Percentiles rank a stretch among this genome's conserved stretches.
Conservation (phyloP, 2,797 vertebrate species). For the Pagetopsis macropterus region DNA sequence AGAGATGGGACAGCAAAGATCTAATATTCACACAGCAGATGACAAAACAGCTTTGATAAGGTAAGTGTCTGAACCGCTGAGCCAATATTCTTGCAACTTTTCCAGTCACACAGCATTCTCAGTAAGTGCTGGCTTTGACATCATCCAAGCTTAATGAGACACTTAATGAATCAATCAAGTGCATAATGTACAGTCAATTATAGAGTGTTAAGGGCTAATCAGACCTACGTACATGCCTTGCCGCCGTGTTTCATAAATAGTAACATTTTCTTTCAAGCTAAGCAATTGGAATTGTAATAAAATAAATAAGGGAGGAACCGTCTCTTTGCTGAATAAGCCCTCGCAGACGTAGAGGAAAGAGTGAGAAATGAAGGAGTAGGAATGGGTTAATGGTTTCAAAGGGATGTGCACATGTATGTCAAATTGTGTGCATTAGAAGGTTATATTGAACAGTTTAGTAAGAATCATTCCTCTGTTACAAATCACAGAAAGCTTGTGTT, state of each 20-base stretch:
- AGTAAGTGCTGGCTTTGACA: neutral
- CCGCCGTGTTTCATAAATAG: neutral
- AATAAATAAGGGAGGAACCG: neutral
- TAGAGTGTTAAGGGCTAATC: neutral
- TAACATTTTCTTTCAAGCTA: constrained; percentile 2
- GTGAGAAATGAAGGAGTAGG: neutral
- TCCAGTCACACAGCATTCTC: neutral
- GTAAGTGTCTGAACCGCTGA: neutral
- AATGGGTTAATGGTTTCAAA: neutral
- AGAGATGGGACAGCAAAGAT: constrained; percentile 57
- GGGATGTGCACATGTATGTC: neutral
- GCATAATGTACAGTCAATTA: constrained; percentile 6
- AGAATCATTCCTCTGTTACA: neutral
- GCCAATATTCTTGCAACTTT: neutral
- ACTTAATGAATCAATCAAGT: constrained; percentile 27
- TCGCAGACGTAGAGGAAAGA: neutral
- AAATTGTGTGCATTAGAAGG: neutral
- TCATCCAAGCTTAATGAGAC: constrained; percentile 8
- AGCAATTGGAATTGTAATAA: neutral
- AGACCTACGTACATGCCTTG: neutral
- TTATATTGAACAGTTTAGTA: neutral
- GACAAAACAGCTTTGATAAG: neutral
- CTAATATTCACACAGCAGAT: neutral
- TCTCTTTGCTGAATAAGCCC: neutral
- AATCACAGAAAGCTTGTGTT: neutral